Base-by-base conservation (phyloP, 2,797 vertebrate genomes). In the Pipistrellus pipistrellus region DNA sequence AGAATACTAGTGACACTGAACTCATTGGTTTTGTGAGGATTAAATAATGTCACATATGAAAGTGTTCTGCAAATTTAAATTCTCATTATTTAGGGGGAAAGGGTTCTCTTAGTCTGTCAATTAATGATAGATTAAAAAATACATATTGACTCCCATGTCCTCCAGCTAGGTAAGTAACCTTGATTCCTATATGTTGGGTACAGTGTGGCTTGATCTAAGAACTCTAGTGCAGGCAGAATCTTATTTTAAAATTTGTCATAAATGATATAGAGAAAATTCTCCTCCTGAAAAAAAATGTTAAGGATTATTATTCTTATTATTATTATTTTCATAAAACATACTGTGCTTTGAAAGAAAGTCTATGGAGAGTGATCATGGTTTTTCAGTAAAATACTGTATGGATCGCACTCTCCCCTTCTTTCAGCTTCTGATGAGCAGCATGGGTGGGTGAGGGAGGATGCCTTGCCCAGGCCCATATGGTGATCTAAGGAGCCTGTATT, bases 231-330 rank as follows among this genome's bases (percentile, higher is more conserved):
- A 10, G 72, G 55, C 4, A 93, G 17, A 78, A 80, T 51, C n/a
- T 64, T 78, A 55, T 57, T 85, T 32, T 72, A 85, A 91, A 85
- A 62, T 38, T 85, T 84, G n/a, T 94, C 11, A 32, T 83, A 32
- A 83, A 85, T 62, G 44, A 8, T 53, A 48, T 4, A 46, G 25
- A 94, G 23, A 25, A 92, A 57, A 80, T 69, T 64, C 8, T 85
- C 11, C 6, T 80, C 20, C 20, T 59, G n/a, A n/a, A n/a, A 76
- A 69, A 53, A 51, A 35, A 20, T 83, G 35, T 35, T 53, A 53
- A 46, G 9, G 25, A 11, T 59, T n/a, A 17, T 57, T 32, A 48
- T 25, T 41, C 17, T 57, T 32, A 48, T 21, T 41, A 59, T 48
- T 27, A 23, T 53, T 76, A 38, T 25, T 32, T 13, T 30, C 20